phyloP scores from a whole-genome alignment of 2,888 invertebrate genomes.

The Drosophila robusta region DNA sequence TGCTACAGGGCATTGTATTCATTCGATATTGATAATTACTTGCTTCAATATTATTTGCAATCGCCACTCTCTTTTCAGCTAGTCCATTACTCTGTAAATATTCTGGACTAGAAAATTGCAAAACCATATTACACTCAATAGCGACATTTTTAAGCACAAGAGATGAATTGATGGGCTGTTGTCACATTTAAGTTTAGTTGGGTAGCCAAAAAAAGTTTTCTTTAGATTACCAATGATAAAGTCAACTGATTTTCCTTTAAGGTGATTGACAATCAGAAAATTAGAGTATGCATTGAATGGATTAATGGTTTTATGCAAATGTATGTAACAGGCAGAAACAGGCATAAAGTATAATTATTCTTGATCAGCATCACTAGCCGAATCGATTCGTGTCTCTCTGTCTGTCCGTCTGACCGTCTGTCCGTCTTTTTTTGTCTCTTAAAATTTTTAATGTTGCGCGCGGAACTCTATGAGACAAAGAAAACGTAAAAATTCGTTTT shows the following conservation, averaged over 20 bases:
- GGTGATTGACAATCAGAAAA: background rate
- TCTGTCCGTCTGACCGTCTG: too few relatives aligned
- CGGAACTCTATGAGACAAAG: too few relatives aligned
- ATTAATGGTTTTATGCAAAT: too few relatives aligned
- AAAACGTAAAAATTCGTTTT: too few relatives aligned
- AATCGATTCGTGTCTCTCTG: too few relatives aligned
- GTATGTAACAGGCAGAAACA: too few relatives aligned
- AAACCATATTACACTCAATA: background rate
- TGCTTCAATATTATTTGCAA: slow-evolving; percentile 8
- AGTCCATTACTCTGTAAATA: slow-evolving; percentile 13
- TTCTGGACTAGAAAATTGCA: background rate
- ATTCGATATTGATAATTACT: slow-evolving; percentile 2
- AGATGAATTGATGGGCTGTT: background rate
- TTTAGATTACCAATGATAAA: background rate
- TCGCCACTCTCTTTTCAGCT: slow-evolving; percentile 8
- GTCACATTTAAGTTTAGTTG: background rate
- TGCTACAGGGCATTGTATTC: slow-evolving; percentile 7
- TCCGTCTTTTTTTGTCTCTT: too few relatives aligned
- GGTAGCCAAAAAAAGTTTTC: background rate
- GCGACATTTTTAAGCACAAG: background rate
- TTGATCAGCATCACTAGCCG: too few relatives aligned
- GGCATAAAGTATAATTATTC: too few relatives aligned
- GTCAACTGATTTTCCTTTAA: background rate
- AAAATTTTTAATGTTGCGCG: too few relatives aligned
- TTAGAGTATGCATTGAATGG: background rate